phyloP scores from a whole-genome alignment of 2,888 invertebrate genomes.

The Sinopyrophorus schimmeli region DNA sequence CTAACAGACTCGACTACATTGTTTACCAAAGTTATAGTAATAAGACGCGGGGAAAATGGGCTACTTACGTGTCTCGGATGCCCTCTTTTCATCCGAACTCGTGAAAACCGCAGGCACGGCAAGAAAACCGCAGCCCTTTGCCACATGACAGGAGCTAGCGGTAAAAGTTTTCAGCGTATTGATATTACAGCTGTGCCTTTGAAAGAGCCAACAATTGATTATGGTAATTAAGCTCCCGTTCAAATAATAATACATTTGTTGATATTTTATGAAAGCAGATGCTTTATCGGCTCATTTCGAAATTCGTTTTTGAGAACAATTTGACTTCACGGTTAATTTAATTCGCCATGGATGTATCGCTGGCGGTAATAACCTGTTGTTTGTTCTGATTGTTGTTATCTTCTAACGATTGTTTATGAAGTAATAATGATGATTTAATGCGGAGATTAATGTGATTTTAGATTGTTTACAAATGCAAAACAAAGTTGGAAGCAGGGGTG shows the following conservation, averaged over 20 bases:
- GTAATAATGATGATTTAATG: constrained; percentile 22
- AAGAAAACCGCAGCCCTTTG: constrained; percentile 27
- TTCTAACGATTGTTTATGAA: constrained; percentile 15
- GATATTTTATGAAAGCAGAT: constrained; percentile 36
- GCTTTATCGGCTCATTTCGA: constrained; percentile 22
- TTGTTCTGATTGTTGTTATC: constrained; percentile 14
- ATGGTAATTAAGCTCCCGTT: constrained; percentile 39
- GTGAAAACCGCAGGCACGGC: constrained; percentile 28
- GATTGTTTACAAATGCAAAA: no score
- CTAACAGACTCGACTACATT: constrained; percentile 25
- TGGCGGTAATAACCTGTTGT: constrained; percentile 21
- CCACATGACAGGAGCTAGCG: constrained; percentile 38
- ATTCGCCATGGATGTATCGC: constrained; percentile 30
- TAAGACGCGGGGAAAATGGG: neutral
- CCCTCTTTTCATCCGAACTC: constrained; percentile 14
- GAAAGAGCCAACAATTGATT: constrained; percentile 33
- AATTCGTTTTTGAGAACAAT: constrained; percentile 19
- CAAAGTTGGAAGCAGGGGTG: neutral
- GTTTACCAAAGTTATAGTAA: constrained; percentile 1
- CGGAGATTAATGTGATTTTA: constrained; percentile 14
- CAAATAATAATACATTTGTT: constrained; percentile 35
- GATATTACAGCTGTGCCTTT: constrained; percentile 24
- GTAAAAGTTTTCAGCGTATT: constrained; percentile 22
- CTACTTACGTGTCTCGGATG: neutral
- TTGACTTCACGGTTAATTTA: constrained; percentile 28